Percentiles rank a stretch among this genome's conserved stretches.
These are phyloP conservation scores for Peromyscus leucopus DNA, from an alignment of 2,113 vertebrate species.

Conservation along the genomic window DNA sequence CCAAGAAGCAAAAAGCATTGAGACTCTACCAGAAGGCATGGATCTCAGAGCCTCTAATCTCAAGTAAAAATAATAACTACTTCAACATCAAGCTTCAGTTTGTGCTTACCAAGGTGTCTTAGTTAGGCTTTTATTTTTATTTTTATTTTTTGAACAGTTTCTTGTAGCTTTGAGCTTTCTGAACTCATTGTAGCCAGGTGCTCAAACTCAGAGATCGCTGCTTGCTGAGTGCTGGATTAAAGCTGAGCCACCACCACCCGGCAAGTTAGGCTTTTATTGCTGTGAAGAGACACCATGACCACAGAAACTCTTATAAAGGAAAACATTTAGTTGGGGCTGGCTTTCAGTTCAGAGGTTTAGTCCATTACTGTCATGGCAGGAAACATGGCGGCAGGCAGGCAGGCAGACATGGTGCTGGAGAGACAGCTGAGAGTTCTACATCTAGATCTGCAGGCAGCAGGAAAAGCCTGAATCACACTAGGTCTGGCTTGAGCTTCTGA, in stretches of 20 bases:
- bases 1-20: background rate
- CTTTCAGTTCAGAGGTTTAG: background rate
- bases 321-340: background rate
- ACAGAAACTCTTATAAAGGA: too few relatives aligned
- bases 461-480: background rate
- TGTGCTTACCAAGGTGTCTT: background rate
- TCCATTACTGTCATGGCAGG: background rate
- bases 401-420: background rate
- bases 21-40: background rate
- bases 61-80: background rate
- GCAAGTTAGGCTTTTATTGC: background rate
- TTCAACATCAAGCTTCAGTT: background rate
- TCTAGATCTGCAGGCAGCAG: background rate
- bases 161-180: too few relatives aligned
- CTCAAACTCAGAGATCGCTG: too few relatives aligned
- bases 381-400: background rate
- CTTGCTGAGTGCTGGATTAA: too few relatives aligned
- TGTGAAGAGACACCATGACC: background rate
- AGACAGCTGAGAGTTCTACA: background rate
- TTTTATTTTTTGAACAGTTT: too few relatives aligned
- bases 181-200: too few relatives aligned
- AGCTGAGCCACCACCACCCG: too few relatives aligned
- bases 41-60: background rate
- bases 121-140: too few relatives aligned
- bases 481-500: background rate